phyloP scores from a whole-genome alignment of 2,113 vertebrate species.

The Spea bombifrons region DNA sequence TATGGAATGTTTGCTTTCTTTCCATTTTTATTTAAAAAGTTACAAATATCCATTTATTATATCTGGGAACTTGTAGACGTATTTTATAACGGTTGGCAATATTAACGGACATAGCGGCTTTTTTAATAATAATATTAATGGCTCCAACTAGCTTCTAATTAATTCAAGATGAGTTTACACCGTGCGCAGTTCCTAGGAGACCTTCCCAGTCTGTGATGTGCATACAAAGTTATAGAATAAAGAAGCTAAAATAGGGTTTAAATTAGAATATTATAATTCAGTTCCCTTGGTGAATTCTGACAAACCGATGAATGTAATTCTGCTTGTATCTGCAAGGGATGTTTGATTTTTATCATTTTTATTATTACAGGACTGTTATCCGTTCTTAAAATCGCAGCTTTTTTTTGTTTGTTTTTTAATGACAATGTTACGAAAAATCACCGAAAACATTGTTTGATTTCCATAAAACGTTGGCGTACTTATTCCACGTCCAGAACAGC shows the following conservation, averaged over 20 bases:
- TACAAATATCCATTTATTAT: too few species aligned
- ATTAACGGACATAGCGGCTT: not conserved
- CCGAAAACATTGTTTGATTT: not conserved
- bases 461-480: conserved; percentile 14
- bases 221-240: conserved; percentile 42
- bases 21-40: too few species aligned
- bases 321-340: conserved; percentile 26
- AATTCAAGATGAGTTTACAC: conserved; percentile 19
- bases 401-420: too few species aligned
- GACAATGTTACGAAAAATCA: not conserved
- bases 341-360: conserved; percentile 23
- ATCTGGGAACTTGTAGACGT: too few species aligned
- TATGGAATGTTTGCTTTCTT: too few species aligned
- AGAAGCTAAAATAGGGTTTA: conserved; percentile 28
- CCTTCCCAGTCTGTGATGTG: conserved; percentile 12
- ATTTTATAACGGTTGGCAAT: too few species aligned
- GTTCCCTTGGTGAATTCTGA: conserved; percentile 1
- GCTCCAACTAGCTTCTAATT: conserved; percentile 9
- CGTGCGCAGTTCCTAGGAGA: conserved; percentile 22
- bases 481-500: conserved; percentile 20
- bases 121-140: conserved; percentile 18
- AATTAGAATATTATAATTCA: conserved; percentile 26
- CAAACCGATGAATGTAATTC: conserved; percentile 37
- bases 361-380: conserved; percentile 15
- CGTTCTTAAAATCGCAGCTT: not conserved